Base-by-base conservation (phyloP, 2,888 invertebrate genomes). In the Dugesia japonica region DNA sequence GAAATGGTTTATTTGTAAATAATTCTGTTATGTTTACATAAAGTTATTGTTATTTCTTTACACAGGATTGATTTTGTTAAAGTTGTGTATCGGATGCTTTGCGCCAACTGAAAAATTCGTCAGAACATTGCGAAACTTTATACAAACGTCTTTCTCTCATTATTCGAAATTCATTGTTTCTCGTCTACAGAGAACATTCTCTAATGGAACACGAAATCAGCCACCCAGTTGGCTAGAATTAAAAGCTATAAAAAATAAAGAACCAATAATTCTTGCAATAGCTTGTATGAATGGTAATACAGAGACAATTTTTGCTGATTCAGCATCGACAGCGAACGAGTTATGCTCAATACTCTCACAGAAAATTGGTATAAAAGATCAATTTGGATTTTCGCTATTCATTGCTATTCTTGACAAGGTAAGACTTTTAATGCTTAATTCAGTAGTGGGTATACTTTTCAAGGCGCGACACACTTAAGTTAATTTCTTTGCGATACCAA, bases 261-360 rank as follows among this genome's bases (percentile, higher is more conserved):
- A 97, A 83, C 95, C 97, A 0, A 91, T 98, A 79, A 94, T 97
- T 91, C 86, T 98, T 79, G 95, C 97, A 0, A 94, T 98, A 76
- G 98, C 97, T 0, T 97, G 98, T 83, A 98, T 98, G 97, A 97
- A 98, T 84, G 97, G 97, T 0, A 94, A 81, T 82, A 97, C 97
- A 0, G 95, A 95, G 84, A 97, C 95, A 0, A 86, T 98, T 77
- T 85, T 94, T 74, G 97, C 97, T 4, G 95, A 95, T 85, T 77
- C 77, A 28, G 97, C 97, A 0, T 95, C 97, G 0, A 97, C 97
- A 0, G 95, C 97, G 0, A 87, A 92, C 79, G 97, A 98, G 87
- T 86, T 98, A 13, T 98, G 97, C 85, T 93, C 93, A 86, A 94
- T 94, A 82, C 85, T 98, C 33, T 91, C 95, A 0, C 95, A 95